phyloP scores from a whole-genome alignment of 2,888 invertebrate genomes.

The Dynastes maya region DNA sequence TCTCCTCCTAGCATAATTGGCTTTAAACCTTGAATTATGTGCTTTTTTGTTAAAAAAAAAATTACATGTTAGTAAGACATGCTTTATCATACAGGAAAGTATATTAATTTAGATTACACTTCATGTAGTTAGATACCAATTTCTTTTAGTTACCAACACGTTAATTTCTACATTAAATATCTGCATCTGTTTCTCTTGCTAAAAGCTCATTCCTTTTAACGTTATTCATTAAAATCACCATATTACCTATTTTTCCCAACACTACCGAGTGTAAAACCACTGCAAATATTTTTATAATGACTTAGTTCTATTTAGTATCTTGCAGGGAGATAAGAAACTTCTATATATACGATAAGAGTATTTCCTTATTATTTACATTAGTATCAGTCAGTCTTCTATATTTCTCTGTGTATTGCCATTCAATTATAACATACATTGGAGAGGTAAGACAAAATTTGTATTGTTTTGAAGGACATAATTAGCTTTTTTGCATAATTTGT shows the following conservation, averaged over 20 bases:
- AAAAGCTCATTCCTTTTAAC: too few relatives aligned
- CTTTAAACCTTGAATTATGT: too few relatives aligned
- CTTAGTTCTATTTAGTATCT: conserved; percentile 26
- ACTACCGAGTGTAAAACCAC: neutral
- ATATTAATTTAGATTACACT: too few relatives aligned
- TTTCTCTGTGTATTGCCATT: conserved; percentile 6
- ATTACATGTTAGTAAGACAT: too few relatives aligned
- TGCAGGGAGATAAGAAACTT: conserved; percentile 36
- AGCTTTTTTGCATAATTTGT: neutral
- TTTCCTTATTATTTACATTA: conserved; percentile 35
- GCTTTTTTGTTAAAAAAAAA: too few relatives aligned
- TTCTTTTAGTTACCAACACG: too few relatives aligned
- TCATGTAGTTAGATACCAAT: too few relatives aligned
- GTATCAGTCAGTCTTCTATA: conserved; percentile 35
- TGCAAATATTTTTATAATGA: conserved; percentile 36
- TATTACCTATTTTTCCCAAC: conserved; percentile 1
- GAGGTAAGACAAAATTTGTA: conserved; percentile 8
- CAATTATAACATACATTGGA: neutral
- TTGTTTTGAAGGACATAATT: conserved; percentile 3
- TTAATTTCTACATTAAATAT: too few relatives aligned
- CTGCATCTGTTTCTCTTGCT: too few relatives aligned
- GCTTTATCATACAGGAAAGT: too few relatives aligned
- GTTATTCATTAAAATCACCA: neutral
- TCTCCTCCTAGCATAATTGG: too few relatives aligned
- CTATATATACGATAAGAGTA: conserved; percentile 40